Evolutionary conservation across 2,113 vertebrate species (phyloP).

Genomic region (Eretmochelys imbricata): DNA sequence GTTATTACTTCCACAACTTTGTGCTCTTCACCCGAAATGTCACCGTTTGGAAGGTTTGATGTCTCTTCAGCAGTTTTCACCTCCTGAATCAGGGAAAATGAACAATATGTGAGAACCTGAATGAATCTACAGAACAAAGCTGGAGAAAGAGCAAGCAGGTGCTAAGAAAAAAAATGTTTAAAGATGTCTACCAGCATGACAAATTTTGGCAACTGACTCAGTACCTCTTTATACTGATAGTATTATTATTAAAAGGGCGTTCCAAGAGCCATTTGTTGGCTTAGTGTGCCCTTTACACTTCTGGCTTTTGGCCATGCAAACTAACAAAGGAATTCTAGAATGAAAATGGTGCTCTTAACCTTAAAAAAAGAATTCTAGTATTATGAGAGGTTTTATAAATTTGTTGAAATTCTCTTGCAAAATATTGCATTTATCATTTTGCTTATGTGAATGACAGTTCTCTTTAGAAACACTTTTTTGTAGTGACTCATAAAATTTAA

Average conservation of each 20-base stretch:
- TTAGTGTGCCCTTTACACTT: not conserved
- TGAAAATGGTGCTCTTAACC: not conserved
- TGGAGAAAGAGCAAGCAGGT: not conserved
- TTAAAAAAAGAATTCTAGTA: not conserved
- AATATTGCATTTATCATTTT: not conserved
- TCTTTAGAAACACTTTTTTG: not conserved
- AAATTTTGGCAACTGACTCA: not conserved
- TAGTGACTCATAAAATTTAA: not conserved
- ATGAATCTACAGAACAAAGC: not conserved
- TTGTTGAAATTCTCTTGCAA: not conserved
- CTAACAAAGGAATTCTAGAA: not conserved
- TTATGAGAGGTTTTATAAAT: not conserved
- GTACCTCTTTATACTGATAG: not conserved
- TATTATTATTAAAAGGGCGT: not conserved
- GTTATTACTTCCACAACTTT: conserved; percentile 42
- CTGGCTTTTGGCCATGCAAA: not conserved
- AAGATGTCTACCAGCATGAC: not conserved
- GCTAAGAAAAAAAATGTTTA: not conserved
- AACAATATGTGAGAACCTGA: conserved; percentile 11
- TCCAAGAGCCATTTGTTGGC: not conserved
- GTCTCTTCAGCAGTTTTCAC: conserved; percentile 23
- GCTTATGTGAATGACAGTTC: not conserved
- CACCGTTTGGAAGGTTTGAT: conserved; percentile 47
- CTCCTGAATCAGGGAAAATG: conserved; percentile 31
- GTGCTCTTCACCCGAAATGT: conserved; percentile 39